A percentile compares a stretch with the other conserved stretches of the same genome.
Conservation (phyloP, 2,797 vertebrate species). For the Iguana delicatissima region DNA sequence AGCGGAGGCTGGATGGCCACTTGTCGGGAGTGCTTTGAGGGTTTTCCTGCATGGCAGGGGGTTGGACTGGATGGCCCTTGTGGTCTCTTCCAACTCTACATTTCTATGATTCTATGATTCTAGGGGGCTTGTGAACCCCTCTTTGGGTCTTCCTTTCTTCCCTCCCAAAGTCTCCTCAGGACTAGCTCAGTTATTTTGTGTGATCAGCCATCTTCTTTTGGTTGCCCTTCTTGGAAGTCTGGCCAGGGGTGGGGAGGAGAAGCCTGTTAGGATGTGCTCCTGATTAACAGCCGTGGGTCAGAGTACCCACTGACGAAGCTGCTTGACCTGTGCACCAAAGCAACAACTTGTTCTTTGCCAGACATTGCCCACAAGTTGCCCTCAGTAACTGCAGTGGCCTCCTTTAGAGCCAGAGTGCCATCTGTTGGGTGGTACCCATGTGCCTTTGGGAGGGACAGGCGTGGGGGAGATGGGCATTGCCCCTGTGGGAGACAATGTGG, state of each 20-base stretch:
- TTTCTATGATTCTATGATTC: too few species aligned
- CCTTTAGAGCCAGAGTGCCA: too few species aligned
- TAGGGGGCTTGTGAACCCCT: too few species aligned
- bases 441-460: background rate
- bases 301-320: background rate
- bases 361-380: background rate
- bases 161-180: background rate
- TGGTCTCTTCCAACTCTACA: too few species aligned
- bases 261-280: background rate
- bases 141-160: background rate
- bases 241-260: background rate
- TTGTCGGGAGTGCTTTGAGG: too few species aligned
- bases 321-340: background rate
- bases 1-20: too few species aligned
- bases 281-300: background rate
- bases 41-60: too few species aligned
- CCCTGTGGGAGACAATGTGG: background rate
- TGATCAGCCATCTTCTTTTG: background rate
- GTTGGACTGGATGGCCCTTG: too few species aligned
- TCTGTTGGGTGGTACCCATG: background rate
- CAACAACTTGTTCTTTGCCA: constrained; percentile 36
- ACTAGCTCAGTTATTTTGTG: background rate
- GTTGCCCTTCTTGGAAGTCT: background rate
- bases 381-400: background rate
- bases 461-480: background rate